Percentiles rank a stretch among this genome's conserved stretches.
These are phyloP conservation scores for Glossosoma conforme DNA, from an alignment of 1,140 invertebrate species.

Conservation along the genomic window DNA sequence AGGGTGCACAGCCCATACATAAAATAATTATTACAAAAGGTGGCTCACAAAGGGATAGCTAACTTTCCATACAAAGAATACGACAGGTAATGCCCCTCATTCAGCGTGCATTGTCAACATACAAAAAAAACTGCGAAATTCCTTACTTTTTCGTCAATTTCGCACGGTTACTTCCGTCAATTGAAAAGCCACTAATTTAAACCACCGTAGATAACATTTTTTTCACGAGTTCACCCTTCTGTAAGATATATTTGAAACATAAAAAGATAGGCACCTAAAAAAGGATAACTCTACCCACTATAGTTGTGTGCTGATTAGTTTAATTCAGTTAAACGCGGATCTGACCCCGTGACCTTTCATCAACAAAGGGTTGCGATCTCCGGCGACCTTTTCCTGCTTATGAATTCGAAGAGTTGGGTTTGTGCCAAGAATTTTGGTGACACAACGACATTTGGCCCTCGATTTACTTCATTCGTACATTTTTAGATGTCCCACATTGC, in stretches of 20 bases:
- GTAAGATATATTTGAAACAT: too few relatives aligned
- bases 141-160: constrained; percentile 17
- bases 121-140: constrained; percentile 11
- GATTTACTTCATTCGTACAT: too few relatives aligned
- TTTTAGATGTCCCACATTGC: too few relatives aligned
- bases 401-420: constrained; percentile 5
- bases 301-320: constrained; percentile 16
- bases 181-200: constrained; percentile 29
- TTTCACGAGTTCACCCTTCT: background rate
- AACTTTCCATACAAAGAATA: constrained; percentile 3
- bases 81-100: constrained; percentile 13
- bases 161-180: constrained; percentile 18
- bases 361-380: constrained; percentile 10
- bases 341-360: constrained; percentile 19
- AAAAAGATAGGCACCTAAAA: background rate
- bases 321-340: background rate
- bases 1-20: too few relatives aligned
- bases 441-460: constrained; percentile 14
- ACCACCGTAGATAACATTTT: constrained; percentile 21
- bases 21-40: too few relatives aligned
- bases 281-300: too few relatives aligned
- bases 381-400: background rate
- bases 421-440: constrained; percentile 10
- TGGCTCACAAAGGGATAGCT: background rate
- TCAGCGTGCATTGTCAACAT: constrained; percentile 1